Evolutionary conservation across 1,140 invertebrate species (phyloP).

Genomic region (Lineus longissimus): DNA sequence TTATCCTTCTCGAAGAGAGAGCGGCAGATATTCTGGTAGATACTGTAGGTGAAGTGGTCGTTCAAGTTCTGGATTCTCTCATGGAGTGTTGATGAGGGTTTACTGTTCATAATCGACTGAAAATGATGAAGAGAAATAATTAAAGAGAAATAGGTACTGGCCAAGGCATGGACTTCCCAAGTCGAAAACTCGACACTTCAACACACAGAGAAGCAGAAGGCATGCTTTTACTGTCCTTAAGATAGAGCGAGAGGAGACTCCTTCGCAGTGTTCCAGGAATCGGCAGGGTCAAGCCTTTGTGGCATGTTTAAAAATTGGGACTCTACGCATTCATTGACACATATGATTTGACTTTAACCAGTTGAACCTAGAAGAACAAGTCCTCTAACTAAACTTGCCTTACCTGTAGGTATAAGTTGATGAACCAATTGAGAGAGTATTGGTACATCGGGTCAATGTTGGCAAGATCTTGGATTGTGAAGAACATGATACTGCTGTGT

Average conservation of each 20-base stretch:
- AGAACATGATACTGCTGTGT: constrained; percentile 85
- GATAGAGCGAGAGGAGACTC: no score
- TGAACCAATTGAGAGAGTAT: constrained; percentile 91
- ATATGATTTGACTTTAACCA: no score
- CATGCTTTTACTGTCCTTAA: no score
- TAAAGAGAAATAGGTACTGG: background rate
- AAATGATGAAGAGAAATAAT: constrained; percentile 21
- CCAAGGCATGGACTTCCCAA: background rate
- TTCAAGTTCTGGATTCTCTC: constrained; percentile 48
- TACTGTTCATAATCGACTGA: constrained; percentile 51
- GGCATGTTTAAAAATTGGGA: no score
- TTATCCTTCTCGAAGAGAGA: constrained; percentile 56
- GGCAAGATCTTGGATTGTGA: constrained; percentile 80
- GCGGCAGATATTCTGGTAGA: constrained; percentile 53
- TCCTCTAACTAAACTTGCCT: background rate
- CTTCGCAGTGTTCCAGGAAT: no score
- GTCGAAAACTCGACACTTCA: background rate
- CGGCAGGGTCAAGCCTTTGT: no score
- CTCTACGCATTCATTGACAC: no score
- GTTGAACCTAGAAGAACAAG: no score
- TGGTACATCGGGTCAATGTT: constrained; percentile 98
- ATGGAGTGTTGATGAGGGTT: constrained; percentile 35
- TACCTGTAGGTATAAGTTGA: constrained; percentile 68
- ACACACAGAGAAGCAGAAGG: background rate
- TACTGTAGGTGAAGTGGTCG: constrained; percentile 51